Evolutionary conservation across 2,113 vertebrate genomes (phyloP).

Genomic region (Phylloscopus trochilus): DNA sequence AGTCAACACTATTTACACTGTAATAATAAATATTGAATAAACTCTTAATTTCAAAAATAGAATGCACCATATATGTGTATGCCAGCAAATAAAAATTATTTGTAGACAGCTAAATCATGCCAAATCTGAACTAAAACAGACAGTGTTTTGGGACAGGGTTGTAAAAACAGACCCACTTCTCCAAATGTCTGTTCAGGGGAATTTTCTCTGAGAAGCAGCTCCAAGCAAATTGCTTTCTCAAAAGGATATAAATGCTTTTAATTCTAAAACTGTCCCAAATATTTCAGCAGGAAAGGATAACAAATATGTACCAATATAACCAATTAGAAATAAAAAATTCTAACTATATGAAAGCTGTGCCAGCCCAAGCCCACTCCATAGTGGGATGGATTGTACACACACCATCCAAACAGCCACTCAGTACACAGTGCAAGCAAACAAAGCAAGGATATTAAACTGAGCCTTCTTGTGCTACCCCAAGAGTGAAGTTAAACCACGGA

Average conservation of each 20-base stretch:
- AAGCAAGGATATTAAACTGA: neutral
- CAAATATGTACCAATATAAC: rapidly evolving
- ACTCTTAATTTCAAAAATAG: neutral
- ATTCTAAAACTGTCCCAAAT: neutral
- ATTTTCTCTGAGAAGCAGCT: neutral
- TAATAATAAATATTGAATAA: neutral
- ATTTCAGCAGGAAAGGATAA: neutral
- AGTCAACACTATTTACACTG: neutral
- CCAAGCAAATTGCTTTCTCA: neutral
- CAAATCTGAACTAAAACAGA: neutral
- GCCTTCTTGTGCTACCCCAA: neutral
- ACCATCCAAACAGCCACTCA: neutral
- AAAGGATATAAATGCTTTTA: neutral
- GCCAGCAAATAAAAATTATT: neutral
- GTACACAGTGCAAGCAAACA: neutral
- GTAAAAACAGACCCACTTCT: neutral
- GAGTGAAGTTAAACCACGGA: neutral
- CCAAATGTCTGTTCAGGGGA: rapidly evolving
- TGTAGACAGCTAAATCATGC: neutral
- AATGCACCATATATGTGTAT: neutral
- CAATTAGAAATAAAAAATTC: rapidly evolving
- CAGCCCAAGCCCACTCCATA: neutral
- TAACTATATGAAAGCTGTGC: neutral
- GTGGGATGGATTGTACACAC: neutral
- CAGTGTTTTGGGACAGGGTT: neutral